Base-by-base conservation (phyloP, 30 jellyfish, hydroid and myxozoan species). In the Aurelia coerulea region DNA sequence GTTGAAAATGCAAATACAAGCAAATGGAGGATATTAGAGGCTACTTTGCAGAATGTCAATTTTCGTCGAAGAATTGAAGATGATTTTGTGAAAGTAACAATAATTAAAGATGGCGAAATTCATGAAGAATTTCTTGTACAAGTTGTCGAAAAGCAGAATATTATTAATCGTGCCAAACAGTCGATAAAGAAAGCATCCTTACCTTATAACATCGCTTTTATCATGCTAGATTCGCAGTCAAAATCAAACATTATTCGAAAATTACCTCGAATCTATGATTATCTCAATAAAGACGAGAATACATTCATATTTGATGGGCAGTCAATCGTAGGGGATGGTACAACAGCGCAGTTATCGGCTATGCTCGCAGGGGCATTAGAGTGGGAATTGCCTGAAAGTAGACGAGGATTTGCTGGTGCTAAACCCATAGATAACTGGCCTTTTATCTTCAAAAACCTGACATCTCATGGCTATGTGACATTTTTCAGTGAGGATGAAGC, bases 261-360 rank as follows among this genome's bases (percentile, higher is more conserved):
- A 39, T 54, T 91, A 69, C 90, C 88, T n/a, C 50, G 42, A 67
- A 76, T 90, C 0, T 85, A 65, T 62, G 88, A 77, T 10, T 51
- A 35, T 59, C 83, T 91, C 10, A 19, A 29, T 52, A 42, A 60
- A 12, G 84, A 82, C 35, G 39, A 80, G 19, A 42, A 74, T 67
- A 50, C 90, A 0, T 81, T 91, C 31, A 70, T 76, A 41, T 91
- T 84, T 53, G 74, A 85, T 58, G 96, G 96, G 1, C 96, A 91
- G 34, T 39, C 96, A 10, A 91, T 91, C 4, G 98, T 91, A n/a
- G 98, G 98, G 8, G 98, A 91, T 73, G 98, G 98, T 23, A 91
- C 98, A 18, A 91, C 98, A 10, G 92, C 98, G 12, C 98, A 91
- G 78, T 75, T 91, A 10, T 74, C 90, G 18, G 96, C 96, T 9